phyloP scores from a whole-genome alignment of 2,797 vertebrate species.

The Eospalax fontanierii region DNA sequence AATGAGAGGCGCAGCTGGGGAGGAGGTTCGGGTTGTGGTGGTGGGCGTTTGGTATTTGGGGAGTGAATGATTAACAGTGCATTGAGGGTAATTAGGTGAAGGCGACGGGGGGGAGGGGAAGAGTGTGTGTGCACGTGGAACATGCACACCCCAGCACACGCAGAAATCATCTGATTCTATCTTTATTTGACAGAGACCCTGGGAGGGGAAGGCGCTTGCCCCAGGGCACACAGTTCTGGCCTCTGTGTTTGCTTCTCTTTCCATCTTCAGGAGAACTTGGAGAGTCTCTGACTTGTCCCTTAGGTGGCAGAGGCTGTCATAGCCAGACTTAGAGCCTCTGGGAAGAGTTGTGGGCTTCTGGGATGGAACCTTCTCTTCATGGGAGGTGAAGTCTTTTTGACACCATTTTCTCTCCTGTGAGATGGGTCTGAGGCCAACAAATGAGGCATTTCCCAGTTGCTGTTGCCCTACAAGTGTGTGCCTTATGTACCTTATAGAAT shows the following conservation, averaged over 20 bases:
- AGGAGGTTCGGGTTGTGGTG: constrained; percentile 21
- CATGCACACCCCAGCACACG: too few species aligned
- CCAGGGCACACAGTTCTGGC: neutral
- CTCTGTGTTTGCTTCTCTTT: neutral
- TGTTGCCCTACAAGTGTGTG: neutral
- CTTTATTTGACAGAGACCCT: neutral
- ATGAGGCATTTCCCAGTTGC: neutral
- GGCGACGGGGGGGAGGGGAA: constrained; percentile 9
- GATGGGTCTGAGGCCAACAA: constrained; percentile 45
- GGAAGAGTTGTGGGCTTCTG: neutral
- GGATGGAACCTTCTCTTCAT: constrained; percentile 48
- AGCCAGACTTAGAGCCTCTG: neutral
- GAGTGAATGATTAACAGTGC: constrained; percentile 36
- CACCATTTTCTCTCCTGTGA: constrained; percentile 45
- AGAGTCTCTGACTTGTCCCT: neutral
- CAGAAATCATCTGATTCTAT: neutral
- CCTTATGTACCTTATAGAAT: neutral
- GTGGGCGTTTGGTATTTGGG: constrained; percentile 60
- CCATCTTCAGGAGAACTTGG: neutral
- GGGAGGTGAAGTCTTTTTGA: constrained; percentile 67
- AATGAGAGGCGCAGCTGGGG: constrained; percentile 56
- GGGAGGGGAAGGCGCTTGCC: neutral
- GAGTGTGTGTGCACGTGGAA: neutral
- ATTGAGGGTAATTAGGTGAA: constrained; percentile 60
- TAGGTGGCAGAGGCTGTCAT: neutral